Evolutionary conservation across 2,888 invertebrate genomes (phyloP).

Genomic region (Drosophila kuntzei): DNA sequence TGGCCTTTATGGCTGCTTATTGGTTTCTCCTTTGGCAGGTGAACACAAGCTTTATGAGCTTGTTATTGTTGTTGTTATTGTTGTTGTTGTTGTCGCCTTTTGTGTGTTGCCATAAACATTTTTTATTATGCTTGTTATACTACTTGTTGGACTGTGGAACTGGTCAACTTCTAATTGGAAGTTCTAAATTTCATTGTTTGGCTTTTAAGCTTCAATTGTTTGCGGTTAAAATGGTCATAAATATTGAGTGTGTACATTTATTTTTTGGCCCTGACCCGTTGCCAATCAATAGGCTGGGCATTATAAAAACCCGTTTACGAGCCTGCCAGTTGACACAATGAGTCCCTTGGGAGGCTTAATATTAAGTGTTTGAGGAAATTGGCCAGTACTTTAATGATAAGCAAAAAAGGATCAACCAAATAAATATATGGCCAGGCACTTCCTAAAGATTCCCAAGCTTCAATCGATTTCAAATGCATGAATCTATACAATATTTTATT

Average conservation of each 20-base stretch:
- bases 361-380: constrained; percentile 51
- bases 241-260: constrained; percentile 63
- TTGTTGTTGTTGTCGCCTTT: constrained; percentile 59
- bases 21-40: constrained; percentile 64
- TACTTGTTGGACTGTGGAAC: constrained; percentile 3
- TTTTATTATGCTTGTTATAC: constrained; percentile 64
- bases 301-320: constrained; percentile 50
- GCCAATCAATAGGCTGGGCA: constrained; percentile 58
- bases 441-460: background rate
- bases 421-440: constrained; percentile 25
- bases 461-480: constrained; percentile 7
- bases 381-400: constrained; percentile 52
- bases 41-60: constrained; percentile 67
- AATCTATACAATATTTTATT: background rate
- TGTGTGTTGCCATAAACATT: constrained; percentile 68
- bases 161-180: constrained; percentile 77
- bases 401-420: constrained; percentile 39
- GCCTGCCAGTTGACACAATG: constrained; percentile 55
- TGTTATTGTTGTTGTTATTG: constrained; percentile 60
- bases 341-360: constrained; percentile 42
- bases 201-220: constrained; percentile 82
- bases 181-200: constrained; percentile 81
- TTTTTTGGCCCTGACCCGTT: constrained; percentile 38
- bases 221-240: constrained; percentile 77
- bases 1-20: constrained; percentile 61